Conservation (phyloP, 2,888 invertebrate genomes). For the Bursaphelenchus okinawaensis region DNA sequence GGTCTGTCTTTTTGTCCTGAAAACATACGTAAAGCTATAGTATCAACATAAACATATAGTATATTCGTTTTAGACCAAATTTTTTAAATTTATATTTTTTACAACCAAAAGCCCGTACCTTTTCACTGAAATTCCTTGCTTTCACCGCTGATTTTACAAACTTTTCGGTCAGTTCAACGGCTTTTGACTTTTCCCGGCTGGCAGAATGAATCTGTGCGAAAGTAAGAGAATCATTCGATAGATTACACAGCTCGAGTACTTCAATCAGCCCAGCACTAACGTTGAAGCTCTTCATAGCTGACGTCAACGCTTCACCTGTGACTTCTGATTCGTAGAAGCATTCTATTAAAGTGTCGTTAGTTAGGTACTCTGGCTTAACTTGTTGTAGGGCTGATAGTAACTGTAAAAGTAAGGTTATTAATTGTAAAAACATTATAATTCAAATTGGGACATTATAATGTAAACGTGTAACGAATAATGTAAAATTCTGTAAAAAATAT, state of each 20-base stretch:
- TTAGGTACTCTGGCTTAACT: conserved; percentile 1
- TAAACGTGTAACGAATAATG: too few relatives aligned
- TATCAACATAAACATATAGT: too few relatives aligned
- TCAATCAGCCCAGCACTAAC: neutral
- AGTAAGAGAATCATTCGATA: neutral
- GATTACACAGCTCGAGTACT: conserved; percentile 7
- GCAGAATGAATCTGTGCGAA: conserved; percentile 11
- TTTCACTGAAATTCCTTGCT: neutral
- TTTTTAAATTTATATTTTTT: too few relatives aligned
- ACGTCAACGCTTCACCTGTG: neutral
- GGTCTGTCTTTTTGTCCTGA: neutral
- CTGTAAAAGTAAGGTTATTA: neutral
- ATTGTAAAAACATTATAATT: too few relatives aligned
- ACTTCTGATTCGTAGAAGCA: conserved; percentile 5
- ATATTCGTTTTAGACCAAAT: too few relatives aligned
- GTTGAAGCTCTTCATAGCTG: neutral
- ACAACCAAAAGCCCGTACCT: too few relatives aligned
- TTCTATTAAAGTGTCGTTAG: conserved; percentile 2
- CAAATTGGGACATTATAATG: too few relatives aligned
- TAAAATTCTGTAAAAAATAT: neutral
- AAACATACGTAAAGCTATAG: neutral
- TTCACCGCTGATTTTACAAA: neutral
- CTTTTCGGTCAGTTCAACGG: neutral
- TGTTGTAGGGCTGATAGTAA: neutral
- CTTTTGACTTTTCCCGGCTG: conserved; percentile 1